Base-by-base conservation (phyloP, 2,113 vertebrate genomes). In the Bungarus multicinctus region DNA sequence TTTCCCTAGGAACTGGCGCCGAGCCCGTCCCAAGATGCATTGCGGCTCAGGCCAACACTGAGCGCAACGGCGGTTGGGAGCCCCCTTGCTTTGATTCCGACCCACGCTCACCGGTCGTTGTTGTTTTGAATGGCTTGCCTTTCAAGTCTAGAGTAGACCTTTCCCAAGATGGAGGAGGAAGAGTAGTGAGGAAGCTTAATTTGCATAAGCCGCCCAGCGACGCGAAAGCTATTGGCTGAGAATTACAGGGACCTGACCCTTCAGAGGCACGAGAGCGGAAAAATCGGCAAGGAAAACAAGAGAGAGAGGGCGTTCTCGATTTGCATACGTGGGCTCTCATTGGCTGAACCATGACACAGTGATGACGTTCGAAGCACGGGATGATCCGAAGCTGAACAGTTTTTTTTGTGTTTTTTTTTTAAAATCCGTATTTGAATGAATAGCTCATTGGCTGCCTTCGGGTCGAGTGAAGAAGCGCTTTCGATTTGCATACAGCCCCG, bases 181-280 rank as follows among this genome's bases (percentile, higher is more conserved):
- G 34, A 43, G 20, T 50, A 30, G 34, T 4, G 52, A 34, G 0
- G 3, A 1, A 0, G 2, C 4, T 0, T 11, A 1, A 86, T 87
- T 87, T 90, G 92, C 92, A 90, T 93, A 93, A 90, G 2, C n/a
- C 34, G n/a, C 89, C 89, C 16, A 53, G 89, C 55, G 39, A 93
- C 92, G 14, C 45, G 23, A 87, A 43, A 18, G 9, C 45, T 18
- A 93, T 86, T 87, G 92, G 92, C 14, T 86, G 45, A 27, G 27
- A 9, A 52, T 23, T 11, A 43, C 27, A 43, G 11, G 22, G 0
- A 4, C 22, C 22, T 12, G 54, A 1, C 22, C 2, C n/a, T 81
- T 74, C 16, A 34, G 12, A 69, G 9, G 30, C 54, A 12, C 12
- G 50, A 22, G 23, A n/a, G 50, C 11, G 2, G 10, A 9, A 27